Base-by-base conservation (phyloP, 2,797 vertebrate species). In the Acrossocheilus wenchowensis region DNA sequence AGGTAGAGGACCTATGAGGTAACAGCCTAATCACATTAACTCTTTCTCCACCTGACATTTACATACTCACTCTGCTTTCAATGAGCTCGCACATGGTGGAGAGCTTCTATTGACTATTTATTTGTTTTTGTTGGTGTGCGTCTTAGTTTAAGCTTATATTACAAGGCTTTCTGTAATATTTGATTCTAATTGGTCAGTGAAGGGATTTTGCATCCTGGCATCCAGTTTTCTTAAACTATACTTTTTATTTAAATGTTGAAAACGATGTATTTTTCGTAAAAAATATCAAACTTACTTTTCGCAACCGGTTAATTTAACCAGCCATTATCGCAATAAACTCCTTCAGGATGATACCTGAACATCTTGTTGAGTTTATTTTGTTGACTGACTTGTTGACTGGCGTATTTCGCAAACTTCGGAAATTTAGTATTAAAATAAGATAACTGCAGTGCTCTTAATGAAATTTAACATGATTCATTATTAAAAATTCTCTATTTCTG, bases 11-110 rank as follows among this genome's bases (percentile, higher is more conserved):
- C 82, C 43, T 21, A 23, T 10, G 72, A 86, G 74, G 10, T 86
- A 87, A 80, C 82, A 66, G n/a, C 34, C 9, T 85, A 85, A 92
- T 87, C n/a, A 0, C 75, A 82, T 88, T 75, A 87, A 85, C 19
- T 77, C 62, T 39, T 88, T 54, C 74, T 80, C 82, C 39, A 36
- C 15, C 57, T 62, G 57, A 11, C 10, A 62, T 62, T 57, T 12
- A 64, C 60, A 62, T 26, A 34, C 64, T 36, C 64, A 19, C 64
- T 19, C 62, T 66, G 62, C 26, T 66, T 34, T 66, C 7, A 68
- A 8, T 68, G 30, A 68, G 64, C 34, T 68, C 36, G 34, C 66
- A 66, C 64, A 66, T 17, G 6, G 3, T 36, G 15, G 30, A 34
- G 5, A 64, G 60, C 2, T 62, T 62, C 23, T n/a, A 12, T 11